Conservation (phyloP, 2,888 invertebrate species). For the Sinopyrophorus schimmeli region DNA sequence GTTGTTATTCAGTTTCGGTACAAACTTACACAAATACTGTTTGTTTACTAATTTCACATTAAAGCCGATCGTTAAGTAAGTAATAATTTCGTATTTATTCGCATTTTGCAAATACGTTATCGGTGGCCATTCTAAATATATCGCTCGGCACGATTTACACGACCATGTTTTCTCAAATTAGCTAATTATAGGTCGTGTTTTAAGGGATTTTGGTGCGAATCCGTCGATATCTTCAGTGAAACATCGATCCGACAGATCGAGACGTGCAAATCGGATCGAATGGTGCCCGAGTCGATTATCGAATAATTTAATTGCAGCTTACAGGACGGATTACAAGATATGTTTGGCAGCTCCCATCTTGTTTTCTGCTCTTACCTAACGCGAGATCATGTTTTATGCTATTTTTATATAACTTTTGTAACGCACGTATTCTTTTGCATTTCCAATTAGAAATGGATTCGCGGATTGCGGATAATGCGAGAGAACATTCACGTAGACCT, state of each 20-base stretch:
- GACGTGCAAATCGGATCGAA: no score
- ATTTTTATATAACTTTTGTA: slow-evolving; percentile 51
- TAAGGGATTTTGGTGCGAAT: slow-evolving; percentile 5
- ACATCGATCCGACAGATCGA: no score
- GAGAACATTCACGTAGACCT: slow-evolving; percentile 63
- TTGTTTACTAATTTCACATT: slow-evolving; percentile 14
- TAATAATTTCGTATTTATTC: neutral
- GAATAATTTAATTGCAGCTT: no score
- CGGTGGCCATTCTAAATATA: slow-evolving; percentile 13
- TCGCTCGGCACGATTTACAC: slow-evolving; percentile 12
- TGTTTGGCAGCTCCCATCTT: slow-evolving; percentile 49
- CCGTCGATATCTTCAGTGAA: no score
- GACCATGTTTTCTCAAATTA: slow-evolving; percentile 24
- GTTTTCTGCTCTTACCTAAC: slow-evolving; percentile 55
- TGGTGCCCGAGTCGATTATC: no score
- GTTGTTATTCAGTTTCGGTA: slow-evolving; percentile 45
- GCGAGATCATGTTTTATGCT: slow-evolving; percentile 48
- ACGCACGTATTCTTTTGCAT: slow-evolving; percentile 47
- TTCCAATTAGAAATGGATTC: slow-evolving; percentile 51
- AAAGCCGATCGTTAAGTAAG: neutral
- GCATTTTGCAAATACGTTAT: slow-evolving; percentile 8
- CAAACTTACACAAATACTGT: slow-evolving; percentile 30
- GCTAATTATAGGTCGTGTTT: slow-evolving; percentile 22
- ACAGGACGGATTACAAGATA: slow-evolving; percentile 37
- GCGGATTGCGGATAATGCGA: slow-evolving; percentile 50